Evolutionary conservation across 2,113 vertebrate genomes (phyloP).

Genomic region (Chaetops frenatus): DNA sequence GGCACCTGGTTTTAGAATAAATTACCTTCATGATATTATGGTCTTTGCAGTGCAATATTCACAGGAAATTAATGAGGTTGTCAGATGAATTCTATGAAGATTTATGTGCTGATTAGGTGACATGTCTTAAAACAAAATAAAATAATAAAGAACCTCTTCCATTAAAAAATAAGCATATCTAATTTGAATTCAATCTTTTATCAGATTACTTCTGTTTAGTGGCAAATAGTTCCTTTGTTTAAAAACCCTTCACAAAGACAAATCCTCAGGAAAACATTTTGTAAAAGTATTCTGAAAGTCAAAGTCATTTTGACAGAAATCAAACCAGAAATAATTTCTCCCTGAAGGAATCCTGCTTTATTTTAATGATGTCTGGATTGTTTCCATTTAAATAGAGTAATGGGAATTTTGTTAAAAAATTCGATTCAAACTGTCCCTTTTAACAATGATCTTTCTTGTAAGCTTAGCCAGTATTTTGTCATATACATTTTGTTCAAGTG

Average conservation of each 20-base stretch:
- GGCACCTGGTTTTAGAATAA: conserved; percentile 57
- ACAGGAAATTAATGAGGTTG: conserved; percentile 63
- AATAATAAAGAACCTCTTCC: conserved; percentile 65
- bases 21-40: conserved; percentile 48
- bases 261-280: conserved; percentile 65
- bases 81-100: conserved; percentile 67
- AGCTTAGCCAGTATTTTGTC: conserved; percentile 56
- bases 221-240: conserved; percentile 65
- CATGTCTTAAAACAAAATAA: conserved; percentile 61
- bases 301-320: conserved; percentile 76
- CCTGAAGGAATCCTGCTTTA: conserved; percentile 71
- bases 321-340: conserved; percentile 76
- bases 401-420: conserved; percentile 52
- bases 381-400: conserved; percentile 65
- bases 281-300: conserved; percentile 70
- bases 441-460: conserved; percentile 54
- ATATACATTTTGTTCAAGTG: conserved; percentile 33
- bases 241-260: conserved; percentile 54
- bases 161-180: conserved; percentile 64
- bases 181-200: conserved; percentile 73
- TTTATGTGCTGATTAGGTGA: conserved; percentile 64
- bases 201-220: conserved; percentile 66
- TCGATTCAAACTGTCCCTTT: conserved; percentile 53
- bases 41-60: conserved; percentile 31
- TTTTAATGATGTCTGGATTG: conserved; percentile 70